phyloP scores from a whole-genome alignment of 2,888 invertebrate species.

The Loripinus fragilis region DNA sequence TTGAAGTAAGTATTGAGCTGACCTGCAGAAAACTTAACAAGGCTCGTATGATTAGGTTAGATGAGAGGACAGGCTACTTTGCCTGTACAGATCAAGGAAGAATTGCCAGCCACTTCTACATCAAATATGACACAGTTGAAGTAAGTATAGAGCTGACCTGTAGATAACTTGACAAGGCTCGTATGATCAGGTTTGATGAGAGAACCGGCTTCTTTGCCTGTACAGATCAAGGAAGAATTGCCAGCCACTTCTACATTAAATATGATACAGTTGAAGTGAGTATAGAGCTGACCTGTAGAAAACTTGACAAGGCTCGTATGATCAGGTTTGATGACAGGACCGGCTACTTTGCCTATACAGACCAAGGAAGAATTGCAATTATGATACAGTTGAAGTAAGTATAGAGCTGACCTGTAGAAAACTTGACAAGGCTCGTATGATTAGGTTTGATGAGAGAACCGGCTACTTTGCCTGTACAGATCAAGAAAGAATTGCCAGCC shows the following conservation, averaged over 20 bases:
- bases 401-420: too few species aligned
- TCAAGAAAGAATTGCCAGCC: too few species aligned
- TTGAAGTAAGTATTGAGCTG: constrained; percentile 89
- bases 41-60: constrained; percentile 97
- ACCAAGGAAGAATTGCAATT: too few species aligned
- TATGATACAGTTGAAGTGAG: constrained; percentile 93
- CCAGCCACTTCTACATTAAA: constrained; percentile 98
- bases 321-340: too few species aligned
- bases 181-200: constrained; percentile 96
- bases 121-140: constrained; percentile 97
- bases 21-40: constrained; percentile 94
- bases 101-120: constrained; percentile 98
- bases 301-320: too few species aligned
- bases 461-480: constrained; percentile 87
- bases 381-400: too few species aligned
- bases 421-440: too few species aligned
- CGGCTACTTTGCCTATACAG: constrained; percentile 86
- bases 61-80: constrained; percentile 89
- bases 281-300: too few species aligned
- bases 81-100: constrained; percentile 91
- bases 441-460: too few species aligned
- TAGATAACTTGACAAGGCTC: constrained; percentile 93
- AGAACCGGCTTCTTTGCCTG: constrained; percentile 87
- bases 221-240: constrained; percentile 95
- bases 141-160: constrained; percentile 89